Evolutionary conservation across 2,797 vertebrate species (phyloP).

Genomic region (Cetoscarus ocellatus): DNA sequence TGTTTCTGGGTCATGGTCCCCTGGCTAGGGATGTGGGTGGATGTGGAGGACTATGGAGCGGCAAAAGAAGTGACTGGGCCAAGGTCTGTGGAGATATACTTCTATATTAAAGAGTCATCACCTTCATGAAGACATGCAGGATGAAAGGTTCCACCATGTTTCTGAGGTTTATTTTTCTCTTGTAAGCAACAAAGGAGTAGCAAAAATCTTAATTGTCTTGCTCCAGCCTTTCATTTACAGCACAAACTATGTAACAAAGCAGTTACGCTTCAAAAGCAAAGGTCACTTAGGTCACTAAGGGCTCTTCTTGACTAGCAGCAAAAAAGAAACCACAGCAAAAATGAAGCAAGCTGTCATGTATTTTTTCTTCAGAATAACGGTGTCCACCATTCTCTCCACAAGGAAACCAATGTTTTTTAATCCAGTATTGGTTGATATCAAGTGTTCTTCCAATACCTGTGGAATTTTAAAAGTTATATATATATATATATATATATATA

Average conservation of each 20-base stretch:
- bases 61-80: slow-evolving; percentile 45
- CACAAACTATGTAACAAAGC: slow-evolving; percentile 8
- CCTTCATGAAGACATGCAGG: slow-evolving; percentile 43
- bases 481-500: too few relatives aligned
- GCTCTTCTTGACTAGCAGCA: slow-evolving; percentile 60
- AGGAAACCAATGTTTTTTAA: not conserved
- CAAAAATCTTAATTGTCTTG: slow-evolving; percentile 24
- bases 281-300: slow-evolving; percentile 52
- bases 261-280: slow-evolving; percentile 34
- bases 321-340: slow-evolving; percentile 39
- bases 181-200: slow-evolving; percentile 11
- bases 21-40: slow-evolving; percentile 75
- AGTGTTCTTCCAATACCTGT: not conserved
- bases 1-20: slow-evolving; percentile 84
- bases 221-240: slow-evolving; percentile 12
- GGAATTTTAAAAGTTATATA: not conserved
- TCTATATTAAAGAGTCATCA: slow-evolving; percentile 66
- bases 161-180: slow-evolving; percentile 11
- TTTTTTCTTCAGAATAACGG: slow-evolving; percentile 32
- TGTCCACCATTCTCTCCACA: too few relatives aligned
- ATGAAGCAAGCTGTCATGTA: slow-evolving; percentile 30
- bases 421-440: not conserved
- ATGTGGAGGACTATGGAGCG: slow-evolving; percentile 58
- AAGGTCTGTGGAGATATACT: slow-evolving; percentile 57
- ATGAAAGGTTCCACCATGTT: slow-evolving; percentile 29